Conservation (phyloP, 1,140 invertebrate species). For the Leptopilina boulardi region DNA sequence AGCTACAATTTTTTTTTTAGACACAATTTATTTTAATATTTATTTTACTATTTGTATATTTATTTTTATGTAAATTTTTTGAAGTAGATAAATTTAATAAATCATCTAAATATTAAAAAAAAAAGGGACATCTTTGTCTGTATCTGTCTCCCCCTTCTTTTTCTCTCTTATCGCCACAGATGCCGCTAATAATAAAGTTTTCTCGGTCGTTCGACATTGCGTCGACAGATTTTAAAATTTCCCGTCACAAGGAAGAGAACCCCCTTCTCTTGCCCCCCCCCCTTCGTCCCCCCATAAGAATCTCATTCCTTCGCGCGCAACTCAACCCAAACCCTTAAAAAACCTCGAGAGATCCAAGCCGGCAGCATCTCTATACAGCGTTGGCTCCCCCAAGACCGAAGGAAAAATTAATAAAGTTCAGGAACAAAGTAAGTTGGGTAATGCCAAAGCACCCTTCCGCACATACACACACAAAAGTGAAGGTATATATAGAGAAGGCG, state of each 20-base stretch:
- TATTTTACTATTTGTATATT: too few species aligned
- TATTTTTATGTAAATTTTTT: too few species aligned
- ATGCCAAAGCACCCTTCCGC: conserved; percentile 60
- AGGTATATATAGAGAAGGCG: conserved; percentile 43
- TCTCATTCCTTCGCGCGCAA: too few species aligned
- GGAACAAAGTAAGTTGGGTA: conserved; percentile 77
- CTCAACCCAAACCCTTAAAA: too few species aligned
- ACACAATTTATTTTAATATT: neutral
- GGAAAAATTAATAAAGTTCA: conserved; percentile 78
- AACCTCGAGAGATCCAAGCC: conserved; percentile 47
- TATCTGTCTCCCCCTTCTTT: too few species aligned
- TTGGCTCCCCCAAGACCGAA: conserved; percentile 69
- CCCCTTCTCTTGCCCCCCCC: conserved; percentile 47
- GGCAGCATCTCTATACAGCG: conserved; percentile 52
- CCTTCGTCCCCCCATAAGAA: conserved; percentile 40
- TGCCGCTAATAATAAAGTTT: conserved; percentile 76
- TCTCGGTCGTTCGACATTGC: conserved; percentile 74
- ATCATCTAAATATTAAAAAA: too few species aligned
- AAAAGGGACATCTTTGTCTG: too few species aligned
- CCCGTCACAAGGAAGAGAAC: conserved; percentile 70
- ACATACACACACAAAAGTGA: conserved; percentile 42
- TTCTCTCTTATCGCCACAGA: conserved; percentile 38
- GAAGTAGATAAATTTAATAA: too few species aligned
- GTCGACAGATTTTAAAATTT: conserved; percentile 77
- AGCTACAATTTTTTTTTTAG: neutral